Conservation (phyloP, 1,140 invertebrate genomes). For the Cydia fagiglandana region DNA sequence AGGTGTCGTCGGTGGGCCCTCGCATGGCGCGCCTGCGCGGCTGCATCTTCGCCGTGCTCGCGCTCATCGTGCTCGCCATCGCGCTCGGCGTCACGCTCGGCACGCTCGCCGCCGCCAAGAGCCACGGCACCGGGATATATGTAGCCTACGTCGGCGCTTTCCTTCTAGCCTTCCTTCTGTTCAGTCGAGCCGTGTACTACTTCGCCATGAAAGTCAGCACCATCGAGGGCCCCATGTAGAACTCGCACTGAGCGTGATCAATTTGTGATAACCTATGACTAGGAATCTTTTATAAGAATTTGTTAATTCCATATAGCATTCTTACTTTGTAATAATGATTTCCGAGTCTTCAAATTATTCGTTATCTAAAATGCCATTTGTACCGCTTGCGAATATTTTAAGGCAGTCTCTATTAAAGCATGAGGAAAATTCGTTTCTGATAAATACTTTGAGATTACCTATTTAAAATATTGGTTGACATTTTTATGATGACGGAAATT, state of each 20-base stretch:
- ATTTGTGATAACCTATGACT: constrained; percentile 71
- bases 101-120: constrained; percentile 79
- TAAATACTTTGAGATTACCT: constrained; percentile 13
- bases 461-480: constrained; percentile 17
- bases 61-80: constrained; percentile 85
- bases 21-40: constrained; percentile 89
- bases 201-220: constrained; percentile 93
- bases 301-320: constrained; percentile 67
- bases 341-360: background rate
- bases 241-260: constrained; percentile 32
- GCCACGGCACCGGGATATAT: constrained; percentile 88
- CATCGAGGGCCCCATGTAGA: constrained; percentile 89
- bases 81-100: constrained; percentile 89
- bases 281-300: constrained; percentile 57
- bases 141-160: constrained; percentile 91
- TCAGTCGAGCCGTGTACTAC: constrained; percentile 91
- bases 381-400: background rate
- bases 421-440: background rate
- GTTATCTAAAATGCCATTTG: constrained; percentile 1
- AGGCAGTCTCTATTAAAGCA: background rate
- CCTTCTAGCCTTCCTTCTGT: constrained; percentile 85
- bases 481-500: constrained; percentile 2
- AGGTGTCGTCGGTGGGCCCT: constrained; percentile 94
- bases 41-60: constrained; percentile 89
- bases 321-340: constrained; percentile 31